phyloP scores from a whole-genome alignment of 2,797 vertebrate genomes.

The Cuculus canorus region DNA sequence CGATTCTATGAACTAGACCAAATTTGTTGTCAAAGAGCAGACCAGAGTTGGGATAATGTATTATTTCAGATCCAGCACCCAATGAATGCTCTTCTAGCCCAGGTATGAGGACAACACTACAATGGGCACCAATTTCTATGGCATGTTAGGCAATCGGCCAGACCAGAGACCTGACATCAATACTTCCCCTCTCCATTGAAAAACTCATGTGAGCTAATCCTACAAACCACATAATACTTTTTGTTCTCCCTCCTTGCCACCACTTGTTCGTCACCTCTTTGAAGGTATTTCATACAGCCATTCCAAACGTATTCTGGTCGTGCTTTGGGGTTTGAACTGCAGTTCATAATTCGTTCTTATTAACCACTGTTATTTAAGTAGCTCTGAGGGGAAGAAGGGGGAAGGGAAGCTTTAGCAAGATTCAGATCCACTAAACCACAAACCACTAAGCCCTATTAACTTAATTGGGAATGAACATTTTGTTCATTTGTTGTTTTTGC shows the following conservation, averaged over 20 bases:
- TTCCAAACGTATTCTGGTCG: background rate
- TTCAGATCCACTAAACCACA: constrained; percentile 3
- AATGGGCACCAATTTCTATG: background rate
- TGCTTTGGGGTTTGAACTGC: background rate
- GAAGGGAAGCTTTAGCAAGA: background rate
- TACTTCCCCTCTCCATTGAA: background rate
- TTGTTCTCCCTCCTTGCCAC: background rate
- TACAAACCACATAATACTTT: background rate
- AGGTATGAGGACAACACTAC: background rate
- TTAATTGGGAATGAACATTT: background rate
- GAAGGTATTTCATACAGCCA: background rate
- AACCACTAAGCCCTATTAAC: constrained; percentile 29
- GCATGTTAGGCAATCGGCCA: background rate
- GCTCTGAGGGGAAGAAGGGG: background rate
- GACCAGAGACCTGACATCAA: background rate
- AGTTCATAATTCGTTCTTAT: background rate
- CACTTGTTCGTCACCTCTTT: background rate
- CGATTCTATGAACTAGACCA: background rate
- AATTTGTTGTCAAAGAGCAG: background rate
- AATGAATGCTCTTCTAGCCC: background rate
- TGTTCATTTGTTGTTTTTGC: background rate
- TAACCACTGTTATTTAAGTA: background rate
- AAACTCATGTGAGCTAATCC: background rate
- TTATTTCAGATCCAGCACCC: background rate
- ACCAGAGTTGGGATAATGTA: background rate